Base-by-base conservation (phyloP, 2,113 vertebrate genomes). In the Xiphorhynchus elegans region DNA sequence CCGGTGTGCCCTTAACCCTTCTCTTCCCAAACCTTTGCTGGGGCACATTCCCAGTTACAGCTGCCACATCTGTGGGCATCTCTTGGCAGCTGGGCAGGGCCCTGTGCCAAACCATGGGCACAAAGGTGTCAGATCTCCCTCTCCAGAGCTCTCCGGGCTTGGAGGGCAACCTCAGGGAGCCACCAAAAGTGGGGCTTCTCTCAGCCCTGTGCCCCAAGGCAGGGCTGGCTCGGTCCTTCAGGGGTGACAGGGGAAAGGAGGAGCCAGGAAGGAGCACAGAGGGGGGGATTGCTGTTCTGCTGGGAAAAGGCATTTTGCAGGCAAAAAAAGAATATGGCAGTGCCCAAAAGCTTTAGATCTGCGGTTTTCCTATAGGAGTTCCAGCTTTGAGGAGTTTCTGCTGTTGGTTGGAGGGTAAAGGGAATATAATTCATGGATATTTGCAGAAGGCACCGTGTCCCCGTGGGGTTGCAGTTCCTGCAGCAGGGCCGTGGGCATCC, bases 391-490 rank as follows among this genome's bases (percentile, higher is more conserved):
- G 72, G 64, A 75, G 37, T 31, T 89, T 49, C 40, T 91, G 67
- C 74, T 49, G 69, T 83, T 47, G 35, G 42, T 39, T 46, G 17
- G 50, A 63, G 44, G 40, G 23, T 9, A 31, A 52, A 58, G 76
- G 15, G 37, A 58, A 17, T 1, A 6, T 11, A 2, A 7, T 0
- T 0, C 2, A 0, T 2, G 58, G 58, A 69, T 56, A 28, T 66
- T 44, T 60, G 53, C 59, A 46, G 50, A 46, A 58, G 50, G 16
- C 3, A 4, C 5, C 1, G 5, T 42, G n/a, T 82, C 33, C 46
- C 35, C 8, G 0, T 0, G 1, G 4, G 46, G 52, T 26, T 74
- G n/a, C 55, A 29, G 1, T 7, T 46, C 1, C 42, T 42, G 63
- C 10, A 26, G 50, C 4, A 53, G 42, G 25, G 37, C 46, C 74